Percentiles rank a stretch among this genome's conserved stretches.
Evolutionary conservation across 2,113 vertebrate species (phyloP).

Genomic region (Hucho hucho): DNA sequence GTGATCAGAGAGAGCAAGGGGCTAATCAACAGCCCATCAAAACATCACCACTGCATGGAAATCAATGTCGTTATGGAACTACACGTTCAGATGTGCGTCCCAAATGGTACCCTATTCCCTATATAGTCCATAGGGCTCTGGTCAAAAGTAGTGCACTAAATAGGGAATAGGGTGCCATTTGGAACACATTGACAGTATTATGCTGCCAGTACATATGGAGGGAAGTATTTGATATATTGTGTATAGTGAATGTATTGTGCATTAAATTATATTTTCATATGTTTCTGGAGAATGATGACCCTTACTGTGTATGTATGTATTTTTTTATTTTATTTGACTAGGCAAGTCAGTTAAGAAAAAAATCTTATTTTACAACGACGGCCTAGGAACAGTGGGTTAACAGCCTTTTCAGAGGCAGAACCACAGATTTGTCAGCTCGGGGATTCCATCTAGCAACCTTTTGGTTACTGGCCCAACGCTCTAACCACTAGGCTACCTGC

Average conservation of each 20-base stretch:
- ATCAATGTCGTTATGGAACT: slow-evolving; percentile 74
- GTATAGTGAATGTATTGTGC: slow-evolving; percentile 98
- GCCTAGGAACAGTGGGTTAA: too few relatives aligned
- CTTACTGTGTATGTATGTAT: slow-evolving; percentile 54
- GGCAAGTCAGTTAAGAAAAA: too few relatives aligned
- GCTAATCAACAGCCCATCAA: slow-evolving; percentile 74
- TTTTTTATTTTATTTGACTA: slow-evolving; percentile 54
- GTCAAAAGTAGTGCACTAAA: too few relatives aligned
- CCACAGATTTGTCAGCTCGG: too few relatives aligned
- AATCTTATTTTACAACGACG: too few relatives aligned
- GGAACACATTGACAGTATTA: slow-evolving; percentile 82
- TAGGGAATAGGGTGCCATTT: too few relatives aligned
- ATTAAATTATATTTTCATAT: slow-evolving; percentile 99
- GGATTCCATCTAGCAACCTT: too few relatives aligned
- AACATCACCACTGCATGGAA: slow-evolving; percentile 82
- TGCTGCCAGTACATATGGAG: slow-evolving; percentile 83
- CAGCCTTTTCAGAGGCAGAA: too few relatives aligned
- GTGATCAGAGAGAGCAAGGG: slow-evolving; percentile 50
- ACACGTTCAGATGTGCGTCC: slow-evolving; percentile 16
- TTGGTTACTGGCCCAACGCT: too few relatives aligned
- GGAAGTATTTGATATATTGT: slow-evolving; percentile 91
- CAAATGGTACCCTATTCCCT: too few relatives aligned
- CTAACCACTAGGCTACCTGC: too few relatives aligned
- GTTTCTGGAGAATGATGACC: slow-evolving; percentile 83
- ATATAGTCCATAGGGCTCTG: too few relatives aligned